Conservation (phyloP, 2,113 vertebrate genomes). For the Fukomys damarensis region DNA sequence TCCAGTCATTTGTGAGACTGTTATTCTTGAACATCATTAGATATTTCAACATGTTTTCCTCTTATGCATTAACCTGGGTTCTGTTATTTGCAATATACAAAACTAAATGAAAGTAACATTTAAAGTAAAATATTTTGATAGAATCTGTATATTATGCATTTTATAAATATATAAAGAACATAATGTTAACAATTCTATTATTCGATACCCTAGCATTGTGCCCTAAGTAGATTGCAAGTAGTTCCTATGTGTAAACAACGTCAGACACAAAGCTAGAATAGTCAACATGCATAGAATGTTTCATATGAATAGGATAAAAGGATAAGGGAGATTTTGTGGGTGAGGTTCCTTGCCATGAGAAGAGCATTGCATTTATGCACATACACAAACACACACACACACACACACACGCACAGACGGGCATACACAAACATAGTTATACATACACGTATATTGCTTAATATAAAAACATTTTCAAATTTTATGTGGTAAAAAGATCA, state of each 20-base stretch:
- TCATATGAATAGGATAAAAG: background rate
- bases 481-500: background rate
- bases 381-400: background rate
- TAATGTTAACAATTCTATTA: background rate
- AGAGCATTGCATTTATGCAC: background rate
- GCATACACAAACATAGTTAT: background rate
- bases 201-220: background rate
- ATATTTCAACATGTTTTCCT: background rate
- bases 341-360: background rate
- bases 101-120: background rate
- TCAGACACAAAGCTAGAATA: background rate
- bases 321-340: accelerated
- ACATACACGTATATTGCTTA: background rate
- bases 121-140: background rate
- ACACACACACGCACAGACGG: background rate
- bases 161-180: background rate
- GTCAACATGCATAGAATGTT: background rate
- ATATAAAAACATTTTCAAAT: background rate
- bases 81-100: background rate
- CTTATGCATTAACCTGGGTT: background rate
- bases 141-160: too few relatives aligned
- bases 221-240: background rate
- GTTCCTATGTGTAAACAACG: background rate
- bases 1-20: background rate
- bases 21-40: background rate